Evolutionary conservation across 2,797 vertebrate genomes (phyloP), one percentile per base, ranked within the genome.

Genomic region (Lepidocolaptes lacrymiger): DNA sequence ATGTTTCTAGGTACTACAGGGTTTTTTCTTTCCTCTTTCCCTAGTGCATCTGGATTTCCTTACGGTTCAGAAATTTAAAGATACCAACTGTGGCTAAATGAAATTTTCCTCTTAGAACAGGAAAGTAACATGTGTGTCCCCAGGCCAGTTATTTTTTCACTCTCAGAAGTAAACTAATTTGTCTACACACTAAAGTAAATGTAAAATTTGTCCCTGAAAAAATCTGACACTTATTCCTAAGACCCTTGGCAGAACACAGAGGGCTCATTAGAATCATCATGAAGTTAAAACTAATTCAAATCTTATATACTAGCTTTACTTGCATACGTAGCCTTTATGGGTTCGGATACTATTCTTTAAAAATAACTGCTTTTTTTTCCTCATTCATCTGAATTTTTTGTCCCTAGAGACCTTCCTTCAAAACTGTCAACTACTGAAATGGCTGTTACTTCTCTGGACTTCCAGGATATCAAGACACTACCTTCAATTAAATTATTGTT

Each of bases 151-250:
- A 39, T 49, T 51, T 67, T 88, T 56, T 9, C 28, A 21, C 41
- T 85, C 46, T 85, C 62, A 41, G n/a, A 84, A 55, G 58, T 91
- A 77, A 93, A 94, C 74, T 83, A 71, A 85, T 92, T 83, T 88
- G 66, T 71, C 43, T 84, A 77, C 43, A 75, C 88, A 78, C 39
- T 18, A n/a, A 93, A 86, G 18, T 39, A 74, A 83, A 90, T 58
- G 34, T 28, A 95, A 82, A 92, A 92, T 30, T 30, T 3, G 20
- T 36, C 66, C 66, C 88, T 81, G 24, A 93, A 92, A 43, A 91
- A 72, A 94, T 72, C 20, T 30, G 61, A 34, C 20, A 72, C 43
- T 80, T n/a, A 72, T 41, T 86, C 27, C 30, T 64, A 78, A 68
- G 58, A 89, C 43, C 8, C 20, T 34, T 4, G 3, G 41, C 46